Evolutionary conservation across 2,113 vertebrate genomes (phyloP).

Genomic region (Eretmochelys imbricata): DNA sequence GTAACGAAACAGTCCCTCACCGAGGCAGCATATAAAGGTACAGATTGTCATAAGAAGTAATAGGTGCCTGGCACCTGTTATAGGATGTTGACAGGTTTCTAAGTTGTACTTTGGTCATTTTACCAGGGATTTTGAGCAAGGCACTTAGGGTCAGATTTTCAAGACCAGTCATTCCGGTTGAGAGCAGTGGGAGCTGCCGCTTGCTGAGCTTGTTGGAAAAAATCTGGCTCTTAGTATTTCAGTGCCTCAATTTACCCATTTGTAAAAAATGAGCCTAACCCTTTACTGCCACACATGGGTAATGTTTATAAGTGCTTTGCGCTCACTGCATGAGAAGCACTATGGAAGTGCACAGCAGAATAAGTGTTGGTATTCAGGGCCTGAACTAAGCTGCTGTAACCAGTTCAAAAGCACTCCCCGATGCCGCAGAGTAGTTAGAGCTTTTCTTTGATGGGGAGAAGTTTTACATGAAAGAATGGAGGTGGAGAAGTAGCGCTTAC

Average conservation of each 20-base stretch:
- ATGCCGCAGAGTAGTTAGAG: not conserved
- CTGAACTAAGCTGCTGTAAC: not conserved
- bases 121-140: too few species aligned
- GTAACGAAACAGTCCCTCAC: not conserved
- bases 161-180: too few species aligned
- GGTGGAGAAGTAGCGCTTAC: not conserved
- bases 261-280: not conserved
- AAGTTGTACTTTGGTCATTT: too few species aligned
- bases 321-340: not conserved
- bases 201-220: not conserved
- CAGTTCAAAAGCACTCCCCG: not conserved
- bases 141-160: too few species aligned
- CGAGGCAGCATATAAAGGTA: not conserved
- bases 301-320: not conserved
- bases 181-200: too few species aligned
- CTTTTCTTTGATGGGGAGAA: not conserved
- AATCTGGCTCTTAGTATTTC: not conserved
- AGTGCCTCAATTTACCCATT: not conserved
- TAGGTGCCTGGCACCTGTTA: not conserved
- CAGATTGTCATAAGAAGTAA: not conserved
- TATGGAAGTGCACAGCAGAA: not conserved
- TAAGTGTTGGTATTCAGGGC: not conserved
- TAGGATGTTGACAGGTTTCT: not conserved
- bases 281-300: not conserved
- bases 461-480: not conserved